Percentiles rank a stretch among this genome's conserved stretches.
Conservation (phyloP, 2,113 vertebrate genomes). For the Chrysochloris asiatica region DNA sequence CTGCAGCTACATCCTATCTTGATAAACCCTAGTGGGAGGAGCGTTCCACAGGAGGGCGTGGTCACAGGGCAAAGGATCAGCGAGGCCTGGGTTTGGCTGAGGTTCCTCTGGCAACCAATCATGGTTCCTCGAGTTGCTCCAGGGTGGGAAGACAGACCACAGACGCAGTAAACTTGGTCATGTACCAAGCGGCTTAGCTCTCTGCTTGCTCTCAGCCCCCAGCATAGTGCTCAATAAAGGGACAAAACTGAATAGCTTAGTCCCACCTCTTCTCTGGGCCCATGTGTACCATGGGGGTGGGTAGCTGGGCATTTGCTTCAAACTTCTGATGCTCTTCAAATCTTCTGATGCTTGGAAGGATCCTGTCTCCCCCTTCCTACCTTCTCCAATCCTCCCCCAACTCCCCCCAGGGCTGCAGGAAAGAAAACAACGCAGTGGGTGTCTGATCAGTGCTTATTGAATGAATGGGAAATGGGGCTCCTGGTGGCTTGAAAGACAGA, state of each 20-base stretch:
- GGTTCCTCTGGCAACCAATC: background rate
- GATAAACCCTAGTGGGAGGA: background rate
- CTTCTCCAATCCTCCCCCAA: background rate
- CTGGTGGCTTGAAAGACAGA: conserved; percentile 54
- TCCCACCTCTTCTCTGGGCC: background rate
- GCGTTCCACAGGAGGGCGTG: no score
- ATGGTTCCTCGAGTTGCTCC: background rate
- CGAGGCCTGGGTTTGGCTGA: background rate
- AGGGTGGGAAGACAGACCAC: background rate
- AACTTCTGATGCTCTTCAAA: background rate
- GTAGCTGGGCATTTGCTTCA: background rate
- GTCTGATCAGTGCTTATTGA: background rate
- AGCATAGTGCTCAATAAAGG: background rate
- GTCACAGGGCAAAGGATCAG: background rate
- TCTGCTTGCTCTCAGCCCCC: background rate
- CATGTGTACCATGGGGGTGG: background rate
- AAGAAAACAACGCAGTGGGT: conserved; percentile 18
- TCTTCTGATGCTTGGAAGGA: background rate
- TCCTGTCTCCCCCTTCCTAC: background rate
- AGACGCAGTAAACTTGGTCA: background rate
- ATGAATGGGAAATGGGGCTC: conserved; percentile 46
- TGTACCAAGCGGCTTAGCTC: background rate
- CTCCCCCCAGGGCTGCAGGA: background rate
- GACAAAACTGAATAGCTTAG: no score
- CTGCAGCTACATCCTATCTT: background rate